These are phyloP conservation scores for Notechis scutatus DNA, from an alignment of 2,113 vertebrate species.

Conservation along the genomic window DNA sequence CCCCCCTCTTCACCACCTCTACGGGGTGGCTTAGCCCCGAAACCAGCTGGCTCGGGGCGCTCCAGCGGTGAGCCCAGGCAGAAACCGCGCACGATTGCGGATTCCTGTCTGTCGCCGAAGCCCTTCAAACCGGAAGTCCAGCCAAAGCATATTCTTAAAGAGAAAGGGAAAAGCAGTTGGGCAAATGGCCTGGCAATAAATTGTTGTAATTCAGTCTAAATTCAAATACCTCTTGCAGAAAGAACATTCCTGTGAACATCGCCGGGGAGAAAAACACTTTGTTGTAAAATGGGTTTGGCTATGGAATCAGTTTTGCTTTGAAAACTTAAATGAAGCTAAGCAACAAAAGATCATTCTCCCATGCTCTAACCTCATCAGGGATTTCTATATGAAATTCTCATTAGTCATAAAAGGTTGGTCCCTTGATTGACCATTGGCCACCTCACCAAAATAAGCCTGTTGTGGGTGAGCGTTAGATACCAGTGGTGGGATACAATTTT, in stretches of 20 bases:
- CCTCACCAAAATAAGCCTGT: background rate
- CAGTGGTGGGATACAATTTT: too few species aligned
- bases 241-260: background rate
- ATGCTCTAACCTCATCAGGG: background rate
- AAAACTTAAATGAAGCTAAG: background rate
- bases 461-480: background rate
- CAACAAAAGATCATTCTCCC: background rate
- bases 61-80: too few species aligned
- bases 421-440: background rate
- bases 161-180: slow-evolving; percentile 14
- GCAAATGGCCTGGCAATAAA: background rate
- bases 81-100: too few species aligned
- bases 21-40: too few species aligned
- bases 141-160: slow-evolving; percentile 4
- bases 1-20: too few species aligned
- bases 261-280: background rate
- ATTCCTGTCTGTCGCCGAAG: too few species aligned
- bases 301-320: background rate
- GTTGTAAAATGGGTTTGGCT: background rate
- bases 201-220: slow-evolving; percentile 28
- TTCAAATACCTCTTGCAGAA: background rate
- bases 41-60: too few species aligned
- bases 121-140: background rate
- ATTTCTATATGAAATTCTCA: background rate
- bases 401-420: background rate